Conservation (phyloP, 2,797 vertebrate genomes). For the Sebastes kiyomatsui region DNA sequence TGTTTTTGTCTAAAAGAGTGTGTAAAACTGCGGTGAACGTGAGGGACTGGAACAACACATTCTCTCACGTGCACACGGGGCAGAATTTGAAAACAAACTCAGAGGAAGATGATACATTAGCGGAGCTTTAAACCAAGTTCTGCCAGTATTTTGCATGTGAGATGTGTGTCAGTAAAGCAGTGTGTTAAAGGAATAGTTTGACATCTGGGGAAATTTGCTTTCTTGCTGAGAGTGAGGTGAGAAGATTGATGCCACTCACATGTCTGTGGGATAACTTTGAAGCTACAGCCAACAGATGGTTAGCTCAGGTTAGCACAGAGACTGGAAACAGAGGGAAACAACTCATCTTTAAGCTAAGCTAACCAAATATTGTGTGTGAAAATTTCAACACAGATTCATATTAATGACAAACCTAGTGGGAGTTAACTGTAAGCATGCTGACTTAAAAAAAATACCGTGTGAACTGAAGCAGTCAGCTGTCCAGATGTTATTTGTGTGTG, state of each 20-base stretch:
- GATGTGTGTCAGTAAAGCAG: not conserved
- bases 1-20: not conserved
- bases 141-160: not conserved
- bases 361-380: conserved; percentile 17
- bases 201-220: not conserved
- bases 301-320: not conserved
- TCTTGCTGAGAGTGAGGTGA: not conserved
- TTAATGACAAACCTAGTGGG: conserved; percentile 27
- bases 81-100: not conserved
- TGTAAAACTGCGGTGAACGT: not conserved
- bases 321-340: not conserved
- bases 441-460: conserved; percentile 51
- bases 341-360: not conserved
- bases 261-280: not conserved
- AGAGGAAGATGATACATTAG: not conserved
- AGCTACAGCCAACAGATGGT: not conserved
- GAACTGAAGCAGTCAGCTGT: conserved; percentile 47
- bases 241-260: not conserved
- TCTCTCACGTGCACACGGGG: not conserved
- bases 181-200: not conserved
- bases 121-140: not conserved
- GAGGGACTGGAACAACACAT: not conserved
- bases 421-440: conserved; percentile 36
- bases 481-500: conserved; percentile 57
- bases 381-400: conserved; percentile 21